Percentiles rank a stretch among this genome's conserved stretches.
These are phyloP conservation scores for Antennarius striatus DNA, from an alignment of 2,113 vertebrate genomes.

Conservation along the genomic window DNA sequence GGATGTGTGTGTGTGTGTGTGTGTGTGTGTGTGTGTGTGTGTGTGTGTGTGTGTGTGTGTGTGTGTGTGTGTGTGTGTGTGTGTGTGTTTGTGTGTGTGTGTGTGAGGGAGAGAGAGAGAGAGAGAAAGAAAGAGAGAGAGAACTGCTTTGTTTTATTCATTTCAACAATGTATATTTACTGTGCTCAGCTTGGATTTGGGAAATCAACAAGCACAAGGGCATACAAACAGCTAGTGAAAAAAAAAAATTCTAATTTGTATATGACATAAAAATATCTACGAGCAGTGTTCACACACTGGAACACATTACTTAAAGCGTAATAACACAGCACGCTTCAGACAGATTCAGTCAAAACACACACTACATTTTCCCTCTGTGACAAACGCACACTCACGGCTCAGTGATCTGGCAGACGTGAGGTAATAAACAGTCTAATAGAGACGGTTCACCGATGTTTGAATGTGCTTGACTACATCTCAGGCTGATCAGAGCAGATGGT, in stretches of 20 bases:
- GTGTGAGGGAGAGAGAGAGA: too few species aligned
- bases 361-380: not conserved
- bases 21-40: conserved; percentile 15
- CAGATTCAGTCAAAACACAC: conserved; percentile 10
- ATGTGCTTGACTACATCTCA: conserved; percentile 25
- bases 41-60: not conserved
- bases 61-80: not conserved
- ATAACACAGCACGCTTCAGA: conserved; percentile 1
- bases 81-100: too few species aligned
- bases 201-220: conserved; percentile 46
- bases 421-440: conserved; percentile 8
- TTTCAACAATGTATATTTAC: conserved; percentile 33
- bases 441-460: not conserved
- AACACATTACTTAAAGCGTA: not conserved
- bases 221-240: conserved; percentile 12
- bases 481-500: conserved; percentile 42
- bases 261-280: conserved; percentile 12
- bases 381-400: not conserved
- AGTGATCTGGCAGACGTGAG: conserved; percentile 3
- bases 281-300: not conserved
- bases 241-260: conserved; percentile 1
- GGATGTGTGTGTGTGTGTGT: conserved; percentile 22
- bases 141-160: conserved; percentile 49
- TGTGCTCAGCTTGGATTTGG: conserved; percentile 48
- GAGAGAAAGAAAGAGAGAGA: not conserved